Evolutionary conservation across 2,113 vertebrate species (phyloP).

Genomic region (Scomber scombrus): DNA sequence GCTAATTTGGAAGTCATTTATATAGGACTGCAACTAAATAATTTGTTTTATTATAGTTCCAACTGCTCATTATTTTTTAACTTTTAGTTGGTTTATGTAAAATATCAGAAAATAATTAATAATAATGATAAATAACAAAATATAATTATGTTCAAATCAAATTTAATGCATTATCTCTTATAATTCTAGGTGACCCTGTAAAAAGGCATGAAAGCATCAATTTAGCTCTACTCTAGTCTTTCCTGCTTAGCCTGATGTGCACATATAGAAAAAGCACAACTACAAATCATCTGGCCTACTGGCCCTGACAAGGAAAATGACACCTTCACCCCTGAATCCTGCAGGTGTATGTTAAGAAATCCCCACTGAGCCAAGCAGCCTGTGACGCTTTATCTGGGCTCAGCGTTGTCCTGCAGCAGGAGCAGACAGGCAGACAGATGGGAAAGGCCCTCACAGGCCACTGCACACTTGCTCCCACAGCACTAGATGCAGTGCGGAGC

Average conservation of each 20-base stretch:
- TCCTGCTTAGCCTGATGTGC: not conserved
- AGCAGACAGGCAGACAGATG: slow-evolving; percentile 59
- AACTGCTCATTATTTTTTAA: no score
- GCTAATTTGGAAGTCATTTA: no score
- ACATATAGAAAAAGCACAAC: not conserved
- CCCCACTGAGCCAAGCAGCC: slow-evolving; percentile 54
- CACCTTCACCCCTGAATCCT: slow-evolving; percentile 33
- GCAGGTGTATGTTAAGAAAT: slow-evolving; percentile 66
- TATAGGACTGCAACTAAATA: no score
- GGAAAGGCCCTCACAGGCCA: slow-evolving; percentile 61
- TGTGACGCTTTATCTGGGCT: slow-evolving; percentile 54
- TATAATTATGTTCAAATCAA: no score
- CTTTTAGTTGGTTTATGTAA: no score
- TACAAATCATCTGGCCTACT: not conserved
- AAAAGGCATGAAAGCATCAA: not conserved
- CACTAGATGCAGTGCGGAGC: slow-evolving; percentile 55
- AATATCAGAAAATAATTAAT: no score
- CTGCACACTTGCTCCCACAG: slow-evolving; percentile 49
- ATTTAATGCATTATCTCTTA: no score
- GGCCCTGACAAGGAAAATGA: slow-evolving; percentile 2
- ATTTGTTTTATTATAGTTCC: no score
- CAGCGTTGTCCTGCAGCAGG: slow-evolving; percentile 57
- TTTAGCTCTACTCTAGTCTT: not conserved
- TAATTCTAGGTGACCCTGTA: no score
- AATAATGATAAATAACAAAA: no score